phyloP scores from a whole-genome alignment of 2,888 invertebrate genomes.

The Mimas tiliae region DNA sequence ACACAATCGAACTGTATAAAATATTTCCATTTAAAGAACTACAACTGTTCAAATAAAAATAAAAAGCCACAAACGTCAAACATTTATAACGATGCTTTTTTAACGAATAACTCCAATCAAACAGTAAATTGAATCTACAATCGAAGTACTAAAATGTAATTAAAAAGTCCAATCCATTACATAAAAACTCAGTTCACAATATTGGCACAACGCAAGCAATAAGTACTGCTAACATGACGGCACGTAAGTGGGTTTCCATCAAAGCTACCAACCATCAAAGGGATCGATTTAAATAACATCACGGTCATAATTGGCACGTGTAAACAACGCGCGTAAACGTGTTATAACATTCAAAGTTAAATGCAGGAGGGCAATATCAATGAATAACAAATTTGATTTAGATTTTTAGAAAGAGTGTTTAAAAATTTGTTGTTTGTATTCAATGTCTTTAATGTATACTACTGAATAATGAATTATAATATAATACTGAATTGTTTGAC shows the following conservation, averaged over 20 bases:
- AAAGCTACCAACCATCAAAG: constrained; percentile 20
- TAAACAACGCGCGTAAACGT: neutral
- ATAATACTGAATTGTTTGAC: too few relatives aligned
- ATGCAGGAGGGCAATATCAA: neutral
- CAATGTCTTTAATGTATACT: too few relatives aligned
- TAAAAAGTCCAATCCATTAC: constrained; percentile 7
- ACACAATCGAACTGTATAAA: too few relatives aligned
- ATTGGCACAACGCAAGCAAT: constrained; percentile 3
- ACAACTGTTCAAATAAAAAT: neutral
- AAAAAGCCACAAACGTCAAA: neutral
- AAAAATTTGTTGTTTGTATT: too few relatives aligned
- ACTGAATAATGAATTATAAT: too few relatives aligned
- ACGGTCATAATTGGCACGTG: constrained; percentile 1
- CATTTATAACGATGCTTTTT: neutral
- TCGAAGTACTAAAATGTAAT: neutral
- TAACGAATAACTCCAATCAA: neutral
- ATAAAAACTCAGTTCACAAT: neutral
- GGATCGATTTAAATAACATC: constrained; percentile 29
- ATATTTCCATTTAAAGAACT: neutral
- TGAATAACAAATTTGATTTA: neutral
- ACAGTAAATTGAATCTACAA: neutral
- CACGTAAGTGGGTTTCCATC: constrained; percentile 18
- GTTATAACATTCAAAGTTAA: neutral
- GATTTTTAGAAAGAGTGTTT: neutral
- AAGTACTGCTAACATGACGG: constrained; percentile 17